Base-by-base conservation (phyloP, 2,888 invertebrate genomes). In the Polydrusus pterygomalis region DNA sequence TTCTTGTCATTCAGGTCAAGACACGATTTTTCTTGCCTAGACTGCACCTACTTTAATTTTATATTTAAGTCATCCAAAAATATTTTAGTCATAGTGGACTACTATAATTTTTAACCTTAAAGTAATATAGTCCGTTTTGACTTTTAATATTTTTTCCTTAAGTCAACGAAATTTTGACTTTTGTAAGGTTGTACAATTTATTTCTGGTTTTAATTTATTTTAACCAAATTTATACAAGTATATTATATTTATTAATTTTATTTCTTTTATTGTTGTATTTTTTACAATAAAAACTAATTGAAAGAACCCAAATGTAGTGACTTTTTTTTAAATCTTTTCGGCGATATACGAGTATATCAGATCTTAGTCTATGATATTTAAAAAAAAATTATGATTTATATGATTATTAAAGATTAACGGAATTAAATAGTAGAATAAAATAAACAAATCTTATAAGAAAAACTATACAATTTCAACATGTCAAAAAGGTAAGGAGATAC, bases 221-320 rank as follows among this genome's bases (percentile, higher is more conserved):
- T 70, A 63, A 70, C 70, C 70, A 71, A 71, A 20, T 63, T 63
- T 60, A 60, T 60, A 18, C 38, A 60, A 60, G 38, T n/a, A 63
- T 54, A 15, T 51, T 71, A 40, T 71, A 54, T 71, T 71, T 71
- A 71, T 71, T 64, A 71, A 71, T 54, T 71, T 71, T 71, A 71
- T 63, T 64, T 62, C 54, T 40, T 64, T 71, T 63, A 71, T 43
- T 71, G 70, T 71, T 71, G 25, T 20, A 71, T 63, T 64, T 64
- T 71, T 63, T 71, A 67, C 67, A 38, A 67, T 67, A 34, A 67
- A 60, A 67, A 67, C 67, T 67, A 67, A 67, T 67, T 18, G 38
- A 54, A 67, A 54, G 38, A 54, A 67, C 20, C 17, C 17, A 51
- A 54, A 18, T 49, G n/a, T 18, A 54, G 0, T 34, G 25, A 10